Base-by-base conservation (phyloP, 2,888 invertebrate genomes). In the Epinotia demarniana region DNA sequence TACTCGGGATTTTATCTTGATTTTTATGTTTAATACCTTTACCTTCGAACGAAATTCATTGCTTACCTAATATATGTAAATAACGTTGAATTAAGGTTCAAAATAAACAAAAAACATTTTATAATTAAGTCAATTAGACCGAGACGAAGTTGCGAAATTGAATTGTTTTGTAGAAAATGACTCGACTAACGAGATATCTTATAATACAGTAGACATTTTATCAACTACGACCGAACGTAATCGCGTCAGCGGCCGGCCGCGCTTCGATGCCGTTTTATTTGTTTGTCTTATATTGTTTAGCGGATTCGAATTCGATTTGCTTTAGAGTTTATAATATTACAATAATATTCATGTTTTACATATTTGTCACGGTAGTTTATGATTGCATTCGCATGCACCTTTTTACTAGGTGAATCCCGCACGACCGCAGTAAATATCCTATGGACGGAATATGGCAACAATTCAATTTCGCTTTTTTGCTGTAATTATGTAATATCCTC, bases 391-490 rank as follows among this genome's bases (percentile, higher is more conserved):
- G 90, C 90, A 90, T 90, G 89, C 89, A 89, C 90, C 85, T 88
- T 86, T 85, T 86, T 84, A 72, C 78, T 88, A 88, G 87, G 85
- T 85, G 80, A 79, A 80, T 81, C 83, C 82, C 91, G 92, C 92
- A 93, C 92, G 92, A 84, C 82, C 84, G 87, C 88, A 86, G 87
- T 84, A 85, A 90, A 89, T 89, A 87, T 92, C 92, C 90, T 87
- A 86, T 84, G 84, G 91, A 92, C 90, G 90, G 91, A 91, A 88
- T 87, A 88, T 87, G 90, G 89, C 89, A 92, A 93, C 93, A 93
- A 93, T 93, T 93, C 93, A 93, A 93, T 93, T 93, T 93, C 93
- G 93, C 92, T 92, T 93, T 90, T 91, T 92, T 89, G 92, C 92
- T 92, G 88, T 81, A 86, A 87, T 89, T 86, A 83, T 19, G 85